A percentile compares a stretch with the other conserved stretches of the same genome.
Evolutionary conservation across 2,888 invertebrate genomes (phyloP).

Genomic region (Achlya flavicornis): DNA sequence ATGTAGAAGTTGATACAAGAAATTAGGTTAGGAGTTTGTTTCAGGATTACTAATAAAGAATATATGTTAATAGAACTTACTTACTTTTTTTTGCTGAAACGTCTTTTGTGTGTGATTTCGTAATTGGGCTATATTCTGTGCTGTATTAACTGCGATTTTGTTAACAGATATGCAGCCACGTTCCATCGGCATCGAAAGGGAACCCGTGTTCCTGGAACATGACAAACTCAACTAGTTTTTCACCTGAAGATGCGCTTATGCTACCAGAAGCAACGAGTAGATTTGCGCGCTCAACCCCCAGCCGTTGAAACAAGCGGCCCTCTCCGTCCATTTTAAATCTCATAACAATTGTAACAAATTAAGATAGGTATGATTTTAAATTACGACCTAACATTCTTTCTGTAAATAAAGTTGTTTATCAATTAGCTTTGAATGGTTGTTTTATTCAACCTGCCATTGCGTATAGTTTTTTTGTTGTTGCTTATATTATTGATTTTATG

Average conservation of each 20-base stretch:
- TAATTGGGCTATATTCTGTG: too few species aligned
- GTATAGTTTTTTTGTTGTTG: slow-evolving; percentile 51
- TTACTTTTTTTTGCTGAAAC: too few species aligned
- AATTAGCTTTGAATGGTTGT: slow-evolving; percentile 53
- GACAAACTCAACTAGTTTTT: slow-evolving; percentile 89
- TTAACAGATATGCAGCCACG: slow-evolving; percentile 92
- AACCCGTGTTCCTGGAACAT: slow-evolving; percentile 67
- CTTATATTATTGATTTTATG: slow-evolving; percentile 58
- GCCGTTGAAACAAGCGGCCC: slow-evolving; percentile 24
- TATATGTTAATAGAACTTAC: too few species aligned
- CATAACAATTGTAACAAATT: slow-evolving; percentile 36
- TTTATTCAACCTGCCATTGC: slow-evolving; percentile 50
- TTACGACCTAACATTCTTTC: slow-evolving; percentile 46
- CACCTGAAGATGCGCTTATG: slow-evolving; percentile 88
- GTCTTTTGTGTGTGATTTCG: too few species aligned
- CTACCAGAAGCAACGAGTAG: slow-evolving; percentile 11
- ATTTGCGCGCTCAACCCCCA: slow-evolving; percentile 45
- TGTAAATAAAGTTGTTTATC: slow-evolving; percentile 72
- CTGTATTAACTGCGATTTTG: too few species aligned
- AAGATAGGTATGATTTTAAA: slow-evolving; percentile 32
- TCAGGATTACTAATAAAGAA: too few species aligned
- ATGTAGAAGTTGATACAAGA: too few species aligned
- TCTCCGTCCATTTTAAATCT: slow-evolving; percentile 55
- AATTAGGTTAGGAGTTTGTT: too few species aligned
- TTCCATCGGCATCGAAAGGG: slow-evolving; percentile 84